A percentile compares a stretch with the other conserved stretches of the same genome.
Conservation (phyloP, 2,113 vertebrate species). For the Desmodus rotundus region DNA sequence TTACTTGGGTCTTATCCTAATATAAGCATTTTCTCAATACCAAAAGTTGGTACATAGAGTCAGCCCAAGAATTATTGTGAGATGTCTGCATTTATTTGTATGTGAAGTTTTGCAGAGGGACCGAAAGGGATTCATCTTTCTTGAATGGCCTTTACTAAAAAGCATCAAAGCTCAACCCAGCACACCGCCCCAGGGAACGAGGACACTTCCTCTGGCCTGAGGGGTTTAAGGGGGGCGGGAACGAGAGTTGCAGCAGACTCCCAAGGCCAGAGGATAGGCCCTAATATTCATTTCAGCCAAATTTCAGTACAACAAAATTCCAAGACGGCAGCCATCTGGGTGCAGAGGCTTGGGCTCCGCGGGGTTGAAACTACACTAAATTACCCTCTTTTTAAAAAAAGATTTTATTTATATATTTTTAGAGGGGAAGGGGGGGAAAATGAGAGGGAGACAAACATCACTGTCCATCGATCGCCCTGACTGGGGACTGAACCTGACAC, state of each 20-base stretch:
- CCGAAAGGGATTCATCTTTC: not conserved
- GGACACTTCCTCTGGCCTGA: not conserved
- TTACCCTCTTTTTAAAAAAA: no score
- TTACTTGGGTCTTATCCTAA: not conserved
- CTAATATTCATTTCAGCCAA: not conserved
- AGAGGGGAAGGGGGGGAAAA: no score
- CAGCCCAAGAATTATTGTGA: not conserved
- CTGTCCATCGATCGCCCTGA: no score
- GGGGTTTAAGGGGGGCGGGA: not conserved
- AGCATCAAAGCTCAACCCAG: not conserved
- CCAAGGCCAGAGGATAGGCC: not conserved
- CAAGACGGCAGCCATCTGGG: not conserved
- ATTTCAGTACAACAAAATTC: not conserved
- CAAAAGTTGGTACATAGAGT: not conserved
- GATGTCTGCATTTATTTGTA: not conserved
- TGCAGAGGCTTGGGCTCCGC: not conserved
- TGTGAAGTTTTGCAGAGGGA: not conserved
- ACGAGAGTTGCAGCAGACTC: not conserved
- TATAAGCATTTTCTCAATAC: not conserved
- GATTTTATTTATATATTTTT: no score
- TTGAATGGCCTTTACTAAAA: not conserved
- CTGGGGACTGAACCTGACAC: no score
- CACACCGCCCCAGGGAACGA: rapidly evolving
- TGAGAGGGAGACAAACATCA: no score
- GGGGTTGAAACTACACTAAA: not conserved